A percentile compares a stretch with the other conserved stretches of the same genome.
These are phyloP conservation scores for Smutsia temminckii DNA, from an alignment of 2,797 vertebrate species.

Conservation along the genomic window DNA sequence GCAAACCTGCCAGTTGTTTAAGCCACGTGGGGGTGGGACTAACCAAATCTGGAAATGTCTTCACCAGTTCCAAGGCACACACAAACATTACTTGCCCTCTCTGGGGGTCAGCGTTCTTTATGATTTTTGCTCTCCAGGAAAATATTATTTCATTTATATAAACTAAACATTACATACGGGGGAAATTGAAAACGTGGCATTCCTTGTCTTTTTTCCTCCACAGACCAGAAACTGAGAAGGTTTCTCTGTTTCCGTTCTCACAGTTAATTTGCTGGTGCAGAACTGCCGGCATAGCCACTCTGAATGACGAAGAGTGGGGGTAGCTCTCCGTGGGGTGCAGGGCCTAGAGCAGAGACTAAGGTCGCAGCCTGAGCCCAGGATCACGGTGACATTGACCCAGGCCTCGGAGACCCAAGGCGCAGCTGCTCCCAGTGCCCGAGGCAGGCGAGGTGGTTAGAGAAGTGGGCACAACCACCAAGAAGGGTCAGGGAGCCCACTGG, in stretches of 20 bases:
- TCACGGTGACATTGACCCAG: not conserved
- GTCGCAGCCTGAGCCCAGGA: not conserved
- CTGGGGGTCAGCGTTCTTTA: constrained; percentile 51
- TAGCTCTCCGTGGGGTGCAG: not conserved
- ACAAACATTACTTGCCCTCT: constrained; percentile 52
- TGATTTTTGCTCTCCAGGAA: constrained; percentile 73
- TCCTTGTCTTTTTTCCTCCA: not conserved
- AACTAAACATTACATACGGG: constrained; percentile 42
- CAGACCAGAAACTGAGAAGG: constrained; percentile 12
- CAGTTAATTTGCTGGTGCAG: not conserved
- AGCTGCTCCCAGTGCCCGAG: not conserved
- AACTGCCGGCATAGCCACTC: not conserved
- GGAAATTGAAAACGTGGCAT: constrained; percentile 24
- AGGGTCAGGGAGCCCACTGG: not conserved
- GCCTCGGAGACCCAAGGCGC: not conserved
- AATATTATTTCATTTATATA: constrained; percentile 67
- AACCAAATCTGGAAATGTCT: constrained; percentile 29
- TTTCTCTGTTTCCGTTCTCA: constrained; percentile 61
- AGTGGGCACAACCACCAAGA: accelerated
- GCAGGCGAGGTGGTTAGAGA: not conserved
- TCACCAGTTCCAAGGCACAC: constrained; percentile 44
- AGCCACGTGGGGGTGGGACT: not conserved
- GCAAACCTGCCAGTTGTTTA: not conserved
- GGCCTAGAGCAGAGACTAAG: not conserved
- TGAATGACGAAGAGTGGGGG: not conserved